Conservation (phyloP, 2,113 vertebrate species). For the Vulpes ferrilata region DNA sequence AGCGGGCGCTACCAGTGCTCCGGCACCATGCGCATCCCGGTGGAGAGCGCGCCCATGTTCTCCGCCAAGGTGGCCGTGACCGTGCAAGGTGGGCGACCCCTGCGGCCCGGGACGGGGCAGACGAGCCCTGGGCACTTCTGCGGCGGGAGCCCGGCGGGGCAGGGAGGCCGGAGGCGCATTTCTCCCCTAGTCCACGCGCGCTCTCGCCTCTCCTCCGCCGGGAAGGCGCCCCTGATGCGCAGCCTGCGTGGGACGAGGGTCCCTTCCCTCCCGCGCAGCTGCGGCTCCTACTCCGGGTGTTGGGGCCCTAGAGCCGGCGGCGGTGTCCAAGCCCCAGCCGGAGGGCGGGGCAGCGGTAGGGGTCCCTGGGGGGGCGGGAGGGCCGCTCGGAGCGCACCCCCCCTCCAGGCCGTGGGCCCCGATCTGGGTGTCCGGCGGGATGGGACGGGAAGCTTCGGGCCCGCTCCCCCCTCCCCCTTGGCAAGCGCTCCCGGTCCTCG, state of each 20-base stretch:
- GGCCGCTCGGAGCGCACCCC: neutral
- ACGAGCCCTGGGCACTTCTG: neutral
- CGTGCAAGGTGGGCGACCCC: slow-evolving; percentile 75
- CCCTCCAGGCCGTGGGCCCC: neutral
- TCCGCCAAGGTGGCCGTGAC: slow-evolving; percentile 79
- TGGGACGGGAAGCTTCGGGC: neutral
- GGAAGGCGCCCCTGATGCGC: too few species aligned
- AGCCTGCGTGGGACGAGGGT: neutral
- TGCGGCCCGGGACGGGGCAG: fast-evolving
- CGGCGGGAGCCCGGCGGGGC: neutral
- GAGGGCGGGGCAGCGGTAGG: neutral
- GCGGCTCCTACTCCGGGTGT: neutral
- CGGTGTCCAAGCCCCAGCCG: neutral
- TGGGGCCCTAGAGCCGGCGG: neutral
- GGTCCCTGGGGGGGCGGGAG: neutral
- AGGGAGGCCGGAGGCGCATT: neutral
- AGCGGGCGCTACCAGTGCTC: slow-evolving; percentile 83
- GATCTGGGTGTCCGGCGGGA: neutral
- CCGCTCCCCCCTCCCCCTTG: neutral
- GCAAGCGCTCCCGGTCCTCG: neutral
- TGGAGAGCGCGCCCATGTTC: slow-evolving; percentile 82
- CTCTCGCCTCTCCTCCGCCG: neutral
- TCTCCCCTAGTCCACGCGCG: neutral
- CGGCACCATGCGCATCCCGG: slow-evolving; percentile 78
- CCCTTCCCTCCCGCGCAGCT: neutral